phyloP scores from a whole-genome alignment of 1,140 invertebrate species.

The Akabosia matsudoensis region DNA sequence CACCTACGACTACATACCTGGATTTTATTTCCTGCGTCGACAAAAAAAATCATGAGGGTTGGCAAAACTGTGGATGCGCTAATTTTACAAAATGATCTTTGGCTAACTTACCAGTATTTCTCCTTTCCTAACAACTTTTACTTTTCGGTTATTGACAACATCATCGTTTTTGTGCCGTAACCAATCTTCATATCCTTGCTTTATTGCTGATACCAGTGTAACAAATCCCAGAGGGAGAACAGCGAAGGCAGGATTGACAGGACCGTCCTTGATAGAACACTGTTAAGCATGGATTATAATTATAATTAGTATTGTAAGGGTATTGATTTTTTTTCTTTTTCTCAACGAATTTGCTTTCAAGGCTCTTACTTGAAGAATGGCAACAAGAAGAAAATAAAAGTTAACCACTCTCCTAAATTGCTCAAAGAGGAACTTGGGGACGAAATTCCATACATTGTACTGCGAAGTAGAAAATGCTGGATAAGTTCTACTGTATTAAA shows the following conservation, averaged over 20 bases:
- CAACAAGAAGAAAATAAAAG: slow-evolving; percentile 76
- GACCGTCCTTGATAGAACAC: slow-evolving; percentile 63
- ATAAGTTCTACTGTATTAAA: no score
- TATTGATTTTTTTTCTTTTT: no score
- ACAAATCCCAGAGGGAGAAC: slow-evolving; percentile 73
- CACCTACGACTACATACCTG: slow-evolving; percentile 65
- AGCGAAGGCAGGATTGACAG: slow-evolving; percentile 72
- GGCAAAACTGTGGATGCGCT: no score
- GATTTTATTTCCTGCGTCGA: slow-evolving; percentile 56
- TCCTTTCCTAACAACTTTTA: slow-evolving; percentile 62
- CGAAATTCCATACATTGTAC: slow-evolving; percentile 75
- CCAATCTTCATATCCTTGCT: slow-evolving; percentile 82
- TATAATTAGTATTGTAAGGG: no score
- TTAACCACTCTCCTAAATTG: slow-evolving; percentile 80
- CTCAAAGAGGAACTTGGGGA: slow-evolving; percentile 79
- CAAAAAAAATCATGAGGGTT: no score
- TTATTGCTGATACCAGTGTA: slow-evolving; percentile 67
- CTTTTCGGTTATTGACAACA: slow-evolving; percentile 65
- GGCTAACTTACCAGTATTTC: slow-evolving; percentile 52
- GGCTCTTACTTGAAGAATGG: slow-evolving; percentile 66
- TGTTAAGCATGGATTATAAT: background rate
- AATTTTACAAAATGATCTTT: no score
- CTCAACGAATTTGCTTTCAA: background rate
- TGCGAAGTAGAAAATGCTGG: slow-evolving; percentile 44
- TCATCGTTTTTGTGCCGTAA: slow-evolving; percentile 69